Evolutionary conservation across 2,113 vertebrate genomes (phyloP).

Genomic region (Cricetomys ansorgei): DNA sequence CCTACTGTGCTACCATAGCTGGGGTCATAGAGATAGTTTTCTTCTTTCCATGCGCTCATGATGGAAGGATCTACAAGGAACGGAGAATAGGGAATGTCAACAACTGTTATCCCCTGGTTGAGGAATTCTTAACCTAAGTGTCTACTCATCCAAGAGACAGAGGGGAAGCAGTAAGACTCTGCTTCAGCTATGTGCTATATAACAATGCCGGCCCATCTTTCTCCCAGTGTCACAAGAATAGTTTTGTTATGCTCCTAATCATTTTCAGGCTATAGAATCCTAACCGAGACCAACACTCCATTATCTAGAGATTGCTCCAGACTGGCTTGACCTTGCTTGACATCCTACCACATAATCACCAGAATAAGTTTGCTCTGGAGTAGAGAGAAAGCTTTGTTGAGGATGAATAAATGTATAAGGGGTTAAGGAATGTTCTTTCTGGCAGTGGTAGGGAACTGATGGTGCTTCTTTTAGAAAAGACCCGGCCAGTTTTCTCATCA

Average conservation of each 20-base stretch:
- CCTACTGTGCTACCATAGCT: constrained; percentile 91
- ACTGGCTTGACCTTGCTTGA: neutral
- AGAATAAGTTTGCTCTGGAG: neutral
- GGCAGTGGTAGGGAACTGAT: neutral
- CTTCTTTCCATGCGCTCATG: constrained; percentile 90
- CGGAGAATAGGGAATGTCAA: constrained; percentile 23
- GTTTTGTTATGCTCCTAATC: neutral
- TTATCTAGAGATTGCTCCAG: neutral
- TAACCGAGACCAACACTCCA: neutral
- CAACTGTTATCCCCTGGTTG: too few species aligned
- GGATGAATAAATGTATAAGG: neutral
- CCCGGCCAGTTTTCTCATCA: neutral
- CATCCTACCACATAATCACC: neutral
- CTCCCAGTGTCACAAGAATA: neutral
- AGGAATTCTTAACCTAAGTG: neutral
- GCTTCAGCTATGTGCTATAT: neutral
- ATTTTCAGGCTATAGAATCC: neutral
- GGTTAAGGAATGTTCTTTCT: neutral
- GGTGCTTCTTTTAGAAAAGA: neutral
- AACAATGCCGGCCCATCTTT: neutral
- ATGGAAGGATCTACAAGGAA: constrained; percentile 83
- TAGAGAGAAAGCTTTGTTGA: neutral
- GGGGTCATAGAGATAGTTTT: constrained; percentile 88
- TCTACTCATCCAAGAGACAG: neutral
- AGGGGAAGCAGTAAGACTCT: neutral